phyloP scores from a whole-genome alignment of 1,140 invertebrate genomes.

The Caligus rogercresseyi region DNA sequence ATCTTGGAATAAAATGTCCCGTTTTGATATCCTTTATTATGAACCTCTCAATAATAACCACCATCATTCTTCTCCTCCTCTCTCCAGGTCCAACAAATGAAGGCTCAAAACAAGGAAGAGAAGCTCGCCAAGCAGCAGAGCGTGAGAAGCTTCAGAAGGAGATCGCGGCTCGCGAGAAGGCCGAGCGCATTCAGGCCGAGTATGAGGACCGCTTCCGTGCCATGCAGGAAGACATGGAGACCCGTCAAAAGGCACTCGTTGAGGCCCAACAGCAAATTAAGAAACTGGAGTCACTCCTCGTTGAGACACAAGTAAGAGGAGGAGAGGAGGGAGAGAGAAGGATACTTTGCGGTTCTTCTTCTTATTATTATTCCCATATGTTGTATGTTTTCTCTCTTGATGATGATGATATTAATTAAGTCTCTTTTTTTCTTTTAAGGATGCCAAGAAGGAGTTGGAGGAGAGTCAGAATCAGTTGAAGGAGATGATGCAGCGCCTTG shows the following conservation, averaged over 20 bases:
- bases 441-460: slow-evolving; percentile 85
- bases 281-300: slow-evolving; percentile 75
- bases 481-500: slow-evolving; percentile 75
- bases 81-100: slow-evolving; percentile 97
- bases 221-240: slow-evolving; percentile 38
- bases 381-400: not conserved
- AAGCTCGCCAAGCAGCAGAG: slow-evolving; percentile 81
- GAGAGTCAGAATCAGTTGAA: slow-evolving; percentile 57
- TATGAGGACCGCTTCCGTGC: slow-evolving; percentile 69
- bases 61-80: no score
- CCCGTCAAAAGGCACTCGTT: slow-evolving; percentile 64
- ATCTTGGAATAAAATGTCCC: no score
- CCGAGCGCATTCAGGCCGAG: slow-evolving; percentile 73
- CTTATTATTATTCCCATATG: not conserved
- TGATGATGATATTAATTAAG: not conserved
- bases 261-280: slow-evolving; percentile 81
- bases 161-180: slow-evolving; percentile 84
- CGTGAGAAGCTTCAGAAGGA: slow-evolving; percentile 70
- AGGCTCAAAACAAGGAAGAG: slow-evolving; percentile 83
- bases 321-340: no score
- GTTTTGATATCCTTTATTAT: no score
- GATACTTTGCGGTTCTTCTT: not conserved
- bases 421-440: slow-evolving; percentile 39
- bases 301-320: slow-evolving; percentile 36
- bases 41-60: no score